Conservation (phyloP, 1,140 invertebrate genomes). For the Glomeris maerens region DNA sequence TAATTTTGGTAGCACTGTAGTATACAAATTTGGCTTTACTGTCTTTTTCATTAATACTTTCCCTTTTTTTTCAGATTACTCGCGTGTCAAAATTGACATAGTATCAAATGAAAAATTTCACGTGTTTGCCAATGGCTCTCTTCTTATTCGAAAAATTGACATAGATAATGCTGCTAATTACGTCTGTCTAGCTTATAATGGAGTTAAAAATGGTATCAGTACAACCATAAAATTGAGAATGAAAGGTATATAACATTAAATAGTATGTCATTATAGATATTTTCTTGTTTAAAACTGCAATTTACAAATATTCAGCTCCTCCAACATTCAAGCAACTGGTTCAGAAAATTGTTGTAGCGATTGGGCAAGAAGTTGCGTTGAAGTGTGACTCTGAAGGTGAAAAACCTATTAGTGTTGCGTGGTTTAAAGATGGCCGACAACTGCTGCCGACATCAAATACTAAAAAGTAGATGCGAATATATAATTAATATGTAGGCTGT, state of each 20-base stretch:
- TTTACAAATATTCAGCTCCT: constrained; percentile 3
- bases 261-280: background rate
- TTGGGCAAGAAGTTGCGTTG: constrained; percentile 24
- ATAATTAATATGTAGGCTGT: too few relatives aligned
- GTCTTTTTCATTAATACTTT: constrained; percentile 4
- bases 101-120: too few relatives aligned
- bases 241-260: too few relatives aligned
- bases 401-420: constrained; percentile 25
- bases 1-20: too few relatives aligned
- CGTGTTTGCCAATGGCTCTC: constrained; percentile 36
- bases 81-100: constrained; percentile 8
- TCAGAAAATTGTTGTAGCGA: constrained; percentile 16
- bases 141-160: constrained; percentile 38
- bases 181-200: constrained; percentile 45
- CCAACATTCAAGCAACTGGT: background rate
- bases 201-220: constrained; percentile 46
- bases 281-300: background rate
- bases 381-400: constrained; percentile 30
- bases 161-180: constrained; percentile 44
- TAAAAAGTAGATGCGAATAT: too few relatives aligned
- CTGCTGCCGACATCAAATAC: background rate
- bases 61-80: background rate
- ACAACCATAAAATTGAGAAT: constrained; percentile 48
- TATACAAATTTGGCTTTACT: constrained; percentile 5
- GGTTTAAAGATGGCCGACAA: constrained; percentile 16